phyloP scores from a whole-genome alignment of 1,140 invertebrate species.

The Trachymyrmex cornetzi region DNA sequence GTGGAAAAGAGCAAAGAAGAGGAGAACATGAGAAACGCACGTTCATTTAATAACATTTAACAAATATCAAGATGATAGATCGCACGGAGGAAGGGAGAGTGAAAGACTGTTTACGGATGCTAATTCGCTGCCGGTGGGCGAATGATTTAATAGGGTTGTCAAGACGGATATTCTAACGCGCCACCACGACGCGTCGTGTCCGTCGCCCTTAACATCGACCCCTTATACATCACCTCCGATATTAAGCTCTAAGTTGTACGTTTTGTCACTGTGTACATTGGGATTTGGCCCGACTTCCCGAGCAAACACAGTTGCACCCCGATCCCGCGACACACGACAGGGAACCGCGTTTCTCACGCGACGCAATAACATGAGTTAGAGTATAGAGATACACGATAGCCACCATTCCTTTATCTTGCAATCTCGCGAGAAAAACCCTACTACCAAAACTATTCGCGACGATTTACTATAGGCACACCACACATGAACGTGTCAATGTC shows the following conservation, averaged over 20 bases:
- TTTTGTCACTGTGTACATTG: constrained; percentile 69
- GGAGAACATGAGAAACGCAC: background rate
- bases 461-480: background rate
- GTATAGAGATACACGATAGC: background rate
- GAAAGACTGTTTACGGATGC: constrained; percentile 51
- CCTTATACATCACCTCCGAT: constrained; percentile 47
- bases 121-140: constrained; percentile 61
- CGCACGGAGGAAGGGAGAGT: background rate
- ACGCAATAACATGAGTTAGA: constrained; percentile 26
- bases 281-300: constrained; percentile 71
- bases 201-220: constrained; percentile 28
- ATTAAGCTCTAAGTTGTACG: constrained; percentile 63
- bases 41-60: constrained; percentile 59
- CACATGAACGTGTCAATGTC: background rate
- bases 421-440: constrained; percentile 4
- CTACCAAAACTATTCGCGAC: background rate
- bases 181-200: constrained; percentile 43
- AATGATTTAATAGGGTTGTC: constrained; percentile 62
- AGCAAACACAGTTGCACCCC: constrained; percentile 68
- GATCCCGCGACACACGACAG: constrained; percentile 14
- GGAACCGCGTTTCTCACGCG: constrained; percentile 37
- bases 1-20: background rate
- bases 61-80: constrained; percentile 53
- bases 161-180: constrained; percentile 44
- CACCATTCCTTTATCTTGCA: constrained; percentile 1